phyloP scores from a whole-genome alignment of 92 coral and sea anemone species.

The Phenganax stokvisi region DNA sequence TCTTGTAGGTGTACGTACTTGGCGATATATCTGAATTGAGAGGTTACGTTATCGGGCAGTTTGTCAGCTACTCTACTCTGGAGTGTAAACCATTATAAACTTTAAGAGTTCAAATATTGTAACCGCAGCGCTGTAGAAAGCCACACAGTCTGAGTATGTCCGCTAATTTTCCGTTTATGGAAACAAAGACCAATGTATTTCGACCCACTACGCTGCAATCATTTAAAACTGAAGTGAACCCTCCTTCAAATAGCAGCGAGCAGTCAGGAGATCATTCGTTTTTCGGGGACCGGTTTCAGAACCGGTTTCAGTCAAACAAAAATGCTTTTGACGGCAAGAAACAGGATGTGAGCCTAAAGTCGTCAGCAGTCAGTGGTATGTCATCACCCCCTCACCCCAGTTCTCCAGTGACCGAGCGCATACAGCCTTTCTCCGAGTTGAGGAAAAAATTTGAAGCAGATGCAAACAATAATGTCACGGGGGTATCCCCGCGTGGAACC shows the following conservation, averaged over 20 bases:
- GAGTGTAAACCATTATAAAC: too few relatives aligned
- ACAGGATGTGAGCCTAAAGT: slow-evolving; percentile 1
- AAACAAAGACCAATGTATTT: not conserved
- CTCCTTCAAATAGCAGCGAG: not conserved
- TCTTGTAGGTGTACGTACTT: too few relatives aligned
- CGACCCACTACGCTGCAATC: slow-evolving; percentile 24
- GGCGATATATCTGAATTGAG: too few relatives aligned
- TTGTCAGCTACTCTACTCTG: too few relatives aligned
- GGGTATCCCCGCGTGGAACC: slow-evolving; percentile 3
- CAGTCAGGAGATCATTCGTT: not conserved
- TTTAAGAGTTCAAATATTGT: too few relatives aligned
- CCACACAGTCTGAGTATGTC: not conserved
- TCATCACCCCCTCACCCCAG: slow-evolving; percentile 17
- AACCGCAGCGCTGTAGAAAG: too few relatives aligned
- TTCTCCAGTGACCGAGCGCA: slow-evolving; percentile 31
- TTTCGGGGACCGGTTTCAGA: slow-evolving; percentile 19
- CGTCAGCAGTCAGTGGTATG: slow-evolving; percentile 30
- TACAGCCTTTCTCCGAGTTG: slow-evolving; percentile 22
- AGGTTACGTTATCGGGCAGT: too few relatives aligned
- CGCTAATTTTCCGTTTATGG: not conserved
- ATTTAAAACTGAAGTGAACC: not conserved
- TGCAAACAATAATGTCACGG: slow-evolving; percentile 6
- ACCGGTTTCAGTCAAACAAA: slow-evolving; percentile 19
- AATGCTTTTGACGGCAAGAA: slow-evolving; percentile 17
- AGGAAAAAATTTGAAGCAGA: slow-evolving; percentile 23